A percentile compares a stretch with the other conserved stretches of the same genome.
phyloP scores from a whole-genome alignment of 1,140 invertebrate genomes.

The Melipona quadrifasciata region DNA sequence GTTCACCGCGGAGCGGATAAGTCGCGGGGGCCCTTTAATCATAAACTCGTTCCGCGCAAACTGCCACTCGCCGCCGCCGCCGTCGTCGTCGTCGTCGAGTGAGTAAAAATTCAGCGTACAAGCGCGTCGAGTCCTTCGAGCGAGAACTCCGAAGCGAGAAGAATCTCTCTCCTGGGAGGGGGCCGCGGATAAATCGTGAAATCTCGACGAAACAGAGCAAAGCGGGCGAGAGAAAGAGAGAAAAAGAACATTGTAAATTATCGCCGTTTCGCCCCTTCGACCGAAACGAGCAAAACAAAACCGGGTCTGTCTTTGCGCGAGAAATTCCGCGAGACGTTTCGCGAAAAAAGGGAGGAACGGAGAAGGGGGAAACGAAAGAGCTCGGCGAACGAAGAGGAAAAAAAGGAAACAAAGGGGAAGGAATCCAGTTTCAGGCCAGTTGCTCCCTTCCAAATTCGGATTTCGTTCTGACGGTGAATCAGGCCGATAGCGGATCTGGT shows the following conservation, averaged over 20 bases:
- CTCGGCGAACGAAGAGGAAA: constrained; percentile 9
- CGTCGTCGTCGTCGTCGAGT: neutral
- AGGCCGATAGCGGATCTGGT: constrained; percentile 17
- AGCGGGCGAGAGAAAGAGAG: neutral
- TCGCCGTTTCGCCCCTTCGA: neutral
- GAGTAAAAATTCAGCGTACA: neutral
- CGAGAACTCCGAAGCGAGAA: neutral
- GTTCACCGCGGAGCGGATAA: neutral
- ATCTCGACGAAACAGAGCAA: neutral
- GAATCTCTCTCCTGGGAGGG: neutral
- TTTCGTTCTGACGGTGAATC: constrained; percentile 37
- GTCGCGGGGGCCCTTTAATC: neutral
- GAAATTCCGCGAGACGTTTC: neutral
- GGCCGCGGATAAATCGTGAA: neutral
- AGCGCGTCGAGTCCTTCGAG: neutral
- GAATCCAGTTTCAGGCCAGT: neutral
- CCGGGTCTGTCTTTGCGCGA: neutral
- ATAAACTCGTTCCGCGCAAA: constrained; percentile 9
- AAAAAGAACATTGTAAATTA: neutral
- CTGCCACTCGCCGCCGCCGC: neutral
- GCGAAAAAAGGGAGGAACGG: neutral
- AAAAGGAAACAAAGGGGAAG: constrained; percentile 6
- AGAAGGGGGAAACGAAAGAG: constrained; percentile 19
- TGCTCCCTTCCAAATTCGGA: constrained; percentile 14
- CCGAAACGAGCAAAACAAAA: neutral